Base-by-base conservation (phyloP, 2,797 vertebrate species). In the Synanceia verrucosa region DNA sequence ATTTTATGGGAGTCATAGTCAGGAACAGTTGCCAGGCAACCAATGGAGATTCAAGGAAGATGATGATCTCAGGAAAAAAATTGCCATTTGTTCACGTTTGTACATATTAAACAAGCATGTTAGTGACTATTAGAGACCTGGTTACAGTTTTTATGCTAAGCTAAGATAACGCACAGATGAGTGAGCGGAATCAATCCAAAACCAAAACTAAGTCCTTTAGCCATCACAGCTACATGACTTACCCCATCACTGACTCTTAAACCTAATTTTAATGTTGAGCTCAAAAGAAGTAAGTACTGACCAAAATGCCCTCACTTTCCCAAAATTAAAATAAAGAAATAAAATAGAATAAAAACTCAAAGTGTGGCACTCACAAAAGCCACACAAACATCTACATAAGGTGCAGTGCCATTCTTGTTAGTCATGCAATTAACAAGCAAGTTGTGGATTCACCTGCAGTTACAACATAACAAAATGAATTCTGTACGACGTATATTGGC, bases 391-490 rank as follows among this genome's bases (percentile, higher is more conserved):
- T 7, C 18, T 33, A 75, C 69, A 71, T 16, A 65, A 21, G 18
- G 16, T 34, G 59, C n/a, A 52, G 9, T 73, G 9, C 29, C 39
- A 65, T 50, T 41, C 9, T 39, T 47, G 24, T 46, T 56, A 65
- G 73, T 71, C 12, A 70, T 71, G 58, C 39, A 51, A 74, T 72
- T 78, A 71, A 74, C 52, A 56, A 69, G 53, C 43, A 77, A 52
- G 55, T 50, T 50, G 56, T 68, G 67, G 76, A 83, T 73, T 80
- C 69, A 85, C 76, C 76, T 77, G 59, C 67, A 73, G 43, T 72
- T 55, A 74, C 9, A 66, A 73, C 62, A 61, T 57, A 68, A n/a
- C n/a, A n/a, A n/a, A n/a, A n/a, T n/a, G n/a, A n/a, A n/a, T n/a
- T n/a, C n/a, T n/a, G n/a, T n/a, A n/a, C n/a, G n/a, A n/a, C n/a